Evolutionary conservation across 2,113 vertebrate species (phyloP), one percentile per base, ranked within the genome.

Genomic region (Todiramphus chloris): DNA sequence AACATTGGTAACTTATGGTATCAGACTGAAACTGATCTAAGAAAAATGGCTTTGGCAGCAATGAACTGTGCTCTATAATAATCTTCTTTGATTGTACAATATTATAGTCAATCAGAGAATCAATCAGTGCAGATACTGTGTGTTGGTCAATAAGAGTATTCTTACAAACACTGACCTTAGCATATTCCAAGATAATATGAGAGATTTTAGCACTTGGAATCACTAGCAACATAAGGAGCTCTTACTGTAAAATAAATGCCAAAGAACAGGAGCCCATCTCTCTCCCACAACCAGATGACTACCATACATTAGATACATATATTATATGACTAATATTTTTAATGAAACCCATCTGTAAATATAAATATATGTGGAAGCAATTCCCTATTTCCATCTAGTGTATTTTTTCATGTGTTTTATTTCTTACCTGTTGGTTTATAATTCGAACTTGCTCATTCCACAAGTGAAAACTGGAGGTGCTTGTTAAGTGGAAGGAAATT

Each of bases 141-240:
- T n/a, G 35, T 28, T 50, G 37, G 16, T 68, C 78, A 17, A 30
- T 35, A 30, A 62, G 41, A 9, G 24, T 44, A 24, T 5, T 30
- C 31, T 43, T 48, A 43, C 5, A 73, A 58, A 50, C 10, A 59
- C 19, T 43, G 46, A 51, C 31, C 48, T 81, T 19, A 64, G 27
- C 2, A 1, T 9, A 25, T 4, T 9, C 19, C 0, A 3, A 73
- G 64, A 73, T 5, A 68, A 35, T 5, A 30, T 24, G 37, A 68
- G 2, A 41, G 39, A 41, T 48, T 44, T 55, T 48, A 77, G n/a
- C 16, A 20, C 33, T 62, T 53, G 9, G 21, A 76, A 58, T 12
- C 16, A 72, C 44, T 7, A 1, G 9, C 12, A 4, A 39, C 3
- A 33, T 18, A 64, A 68, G 14, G 48, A 73, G 28, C 7, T 56